Evolutionary conservation across 2,113 vertebrate species (phyloP).

Genomic region (Myiozetetes cayanensis): DNA sequence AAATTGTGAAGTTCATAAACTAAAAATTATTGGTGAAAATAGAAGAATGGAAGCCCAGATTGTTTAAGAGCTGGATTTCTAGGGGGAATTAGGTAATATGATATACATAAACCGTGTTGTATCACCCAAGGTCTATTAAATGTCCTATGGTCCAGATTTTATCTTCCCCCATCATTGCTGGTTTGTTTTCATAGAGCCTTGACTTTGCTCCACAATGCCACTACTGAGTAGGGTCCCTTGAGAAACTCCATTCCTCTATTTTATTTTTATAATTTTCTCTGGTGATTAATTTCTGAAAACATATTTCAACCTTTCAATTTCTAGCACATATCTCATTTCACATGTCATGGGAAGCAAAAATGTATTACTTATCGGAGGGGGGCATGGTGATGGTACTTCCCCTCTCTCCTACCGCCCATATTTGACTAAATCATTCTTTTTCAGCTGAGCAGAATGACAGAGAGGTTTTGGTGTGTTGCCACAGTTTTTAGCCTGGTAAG

Average conservation of each 20-base stretch:
- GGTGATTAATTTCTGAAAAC: slow-evolving; percentile 30
- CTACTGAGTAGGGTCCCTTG: background rate
- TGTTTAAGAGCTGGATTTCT: background rate
- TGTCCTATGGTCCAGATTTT: background rate
- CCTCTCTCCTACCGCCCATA: too few species aligned
- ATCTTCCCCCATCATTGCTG: background rate
- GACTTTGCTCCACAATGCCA: background rate
- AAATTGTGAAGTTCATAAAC: background rate
- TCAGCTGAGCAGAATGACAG: background rate
- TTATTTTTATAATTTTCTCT: slow-evolving; percentile 3
- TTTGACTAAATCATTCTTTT: background rate
- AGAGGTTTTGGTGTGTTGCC: background rate
- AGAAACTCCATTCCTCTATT: background rate
- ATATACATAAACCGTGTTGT: background rate
- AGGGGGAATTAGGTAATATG: background rate
- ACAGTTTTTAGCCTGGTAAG: background rate
- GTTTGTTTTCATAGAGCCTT: background rate
- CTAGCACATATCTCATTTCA: background rate
- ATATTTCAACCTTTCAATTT: slow-evolving; percentile 8
- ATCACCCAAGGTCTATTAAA: background rate
- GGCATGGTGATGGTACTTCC: background rate
- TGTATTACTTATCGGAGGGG: background rate
- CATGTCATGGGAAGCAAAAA: background rate
- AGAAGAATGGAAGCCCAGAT: background rate
- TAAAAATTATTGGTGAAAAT: background rate